phyloP scores from a whole-genome alignment of 2,888 invertebrate genomes.

The Scotopteryx bipunctaria region DNA sequence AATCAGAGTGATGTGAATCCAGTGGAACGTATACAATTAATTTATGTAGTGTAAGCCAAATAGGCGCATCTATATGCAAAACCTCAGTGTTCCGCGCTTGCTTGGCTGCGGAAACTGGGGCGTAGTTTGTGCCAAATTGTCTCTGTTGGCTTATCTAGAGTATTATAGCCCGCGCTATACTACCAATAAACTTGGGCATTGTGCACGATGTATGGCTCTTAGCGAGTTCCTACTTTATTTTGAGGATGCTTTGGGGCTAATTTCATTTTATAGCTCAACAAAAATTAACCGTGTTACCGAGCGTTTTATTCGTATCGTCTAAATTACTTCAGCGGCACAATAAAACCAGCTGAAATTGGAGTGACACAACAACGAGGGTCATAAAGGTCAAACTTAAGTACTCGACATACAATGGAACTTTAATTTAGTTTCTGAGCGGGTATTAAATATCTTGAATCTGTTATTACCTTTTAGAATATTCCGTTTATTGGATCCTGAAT shows the following conservation, averaged over 20 bases:
- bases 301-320: slow-evolving; percentile 11
- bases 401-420: slow-evolving; percentile 16
- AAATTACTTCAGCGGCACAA: slow-evolving; percentile 18
- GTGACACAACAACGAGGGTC: slow-evolving; percentile 11
- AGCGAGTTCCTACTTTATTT: slow-evolving; percentile 60
- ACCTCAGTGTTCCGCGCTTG: slow-evolving; percentile 69
- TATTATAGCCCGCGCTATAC: slow-evolving; percentile 71
- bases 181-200: slow-evolving; percentile 73
- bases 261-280: slow-evolving; percentile 44
- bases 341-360: slow-evolving; percentile 16
- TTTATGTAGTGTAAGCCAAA: slow-evolving; percentile 78
- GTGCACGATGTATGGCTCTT: slow-evolving; percentile 65
- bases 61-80: slow-evolving; percentile 81
- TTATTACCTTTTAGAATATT: slow-evolving; percentile 12
- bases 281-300: slow-evolving; percentile 30
- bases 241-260: slow-evolving; percentile 53
- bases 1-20: slow-evolving; percentile 61
- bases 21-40: slow-evolving; percentile 75
- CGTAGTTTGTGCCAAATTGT: slow-evolving; percentile 81
- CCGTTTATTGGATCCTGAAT: slow-evolving; percentile 12
- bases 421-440: slow-evolving; percentile 21
- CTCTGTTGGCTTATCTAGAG: slow-evolving; percentile 80
- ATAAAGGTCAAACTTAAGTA: slow-evolving; percentile 23
- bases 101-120: slow-evolving; percentile 75
- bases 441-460: slow-evolving; percentile 16